phyloP scores from a whole-genome alignment of 2,113 vertebrate species.

The Eleginops maclovinus region DNA sequence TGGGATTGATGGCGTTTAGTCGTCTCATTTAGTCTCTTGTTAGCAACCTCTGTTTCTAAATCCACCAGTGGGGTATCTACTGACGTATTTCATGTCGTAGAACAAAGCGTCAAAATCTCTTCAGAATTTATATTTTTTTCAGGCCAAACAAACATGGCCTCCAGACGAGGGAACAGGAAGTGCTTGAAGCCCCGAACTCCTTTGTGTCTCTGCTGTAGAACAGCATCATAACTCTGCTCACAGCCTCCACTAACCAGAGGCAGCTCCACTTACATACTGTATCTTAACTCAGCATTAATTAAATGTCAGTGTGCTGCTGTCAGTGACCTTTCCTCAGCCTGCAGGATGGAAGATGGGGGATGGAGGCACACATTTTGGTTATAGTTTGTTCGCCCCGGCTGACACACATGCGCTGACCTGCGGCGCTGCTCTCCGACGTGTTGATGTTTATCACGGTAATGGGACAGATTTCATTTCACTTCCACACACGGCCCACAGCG shows the following conservation, averaged over 20 bases:
- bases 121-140: too few species aligned
- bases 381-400: not conserved
- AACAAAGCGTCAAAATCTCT: too few species aligned
- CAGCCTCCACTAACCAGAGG: not conserved
- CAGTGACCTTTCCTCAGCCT: slow-evolving; percentile 36
- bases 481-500: slow-evolving; percentile 36
- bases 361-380: not conserved
- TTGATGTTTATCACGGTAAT: slow-evolving; percentile 66
- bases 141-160: too few species aligned
- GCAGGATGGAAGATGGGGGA: slow-evolving; percentile 8
- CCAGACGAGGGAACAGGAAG: too few species aligned
- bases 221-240: not conserved
- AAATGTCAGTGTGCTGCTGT: slow-evolving; percentile 48
- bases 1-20: too few species aligned
- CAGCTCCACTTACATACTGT: not conserved
- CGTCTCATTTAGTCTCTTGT: too few species aligned
- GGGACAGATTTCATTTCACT: slow-evolving; percentile 59
- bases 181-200: too few species aligned
- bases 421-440: slow-evolving; percentile 23
- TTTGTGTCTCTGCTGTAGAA: not conserved
- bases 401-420: slow-evolving; percentile 37
- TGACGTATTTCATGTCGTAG: too few species aligned
- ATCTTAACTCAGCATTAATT: not conserved
- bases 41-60: too few species aligned
- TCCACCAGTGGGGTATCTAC: too few species aligned